Percentiles rank a stretch among this genome's conserved stretches.
These are phyloP conservation scores for Thumatha senex DNA, from an alignment of 2,888 invertebrate species.

Conservation along the genomic window DNA sequence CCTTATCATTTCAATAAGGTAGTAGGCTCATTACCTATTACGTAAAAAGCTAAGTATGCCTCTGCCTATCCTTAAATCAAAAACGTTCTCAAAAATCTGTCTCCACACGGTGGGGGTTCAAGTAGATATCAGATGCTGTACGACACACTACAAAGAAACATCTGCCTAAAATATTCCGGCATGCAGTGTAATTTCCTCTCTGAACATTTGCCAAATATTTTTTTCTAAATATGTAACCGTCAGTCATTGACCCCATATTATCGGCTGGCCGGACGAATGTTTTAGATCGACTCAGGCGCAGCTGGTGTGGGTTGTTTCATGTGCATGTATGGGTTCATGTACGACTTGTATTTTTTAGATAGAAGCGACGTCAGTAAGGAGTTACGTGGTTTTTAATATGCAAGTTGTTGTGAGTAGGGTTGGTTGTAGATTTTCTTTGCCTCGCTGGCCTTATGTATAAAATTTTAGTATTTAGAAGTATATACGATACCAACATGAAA, in stretches of 20 bases:
- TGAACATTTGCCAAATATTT: conserved; percentile 82
- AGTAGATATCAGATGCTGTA: too few relatives aligned
- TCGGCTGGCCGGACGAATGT: conserved; percentile 68
- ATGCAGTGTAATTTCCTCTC: conserved; percentile 52
- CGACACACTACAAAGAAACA: too few relatives aligned
- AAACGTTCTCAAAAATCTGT: too few relatives aligned
- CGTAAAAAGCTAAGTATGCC: too few relatives aligned
- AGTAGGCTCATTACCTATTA: too few relatives aligned
- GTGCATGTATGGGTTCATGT: conserved; percentile 40
- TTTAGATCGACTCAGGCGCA: conserved; percentile 72
- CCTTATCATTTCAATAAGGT: not conserved
- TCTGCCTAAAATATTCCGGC: conserved; percentile 33
- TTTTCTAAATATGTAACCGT: conserved; percentile 82
- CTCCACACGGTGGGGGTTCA: too few relatives aligned
- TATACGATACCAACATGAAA: too few relatives aligned
- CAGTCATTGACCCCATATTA: conserved; percentile 71
- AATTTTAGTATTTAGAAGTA: too few relatives aligned
- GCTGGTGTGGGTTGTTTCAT: conserved; percentile 33
- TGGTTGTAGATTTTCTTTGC: not conserved
- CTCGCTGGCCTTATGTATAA: too few relatives aligned
- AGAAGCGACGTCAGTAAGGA: conserved; percentile 34
- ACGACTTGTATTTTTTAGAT: conserved; percentile 48
- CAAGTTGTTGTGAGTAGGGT: conserved; percentile 6
- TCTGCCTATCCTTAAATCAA: too few relatives aligned
- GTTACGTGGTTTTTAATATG: conserved; percentile 6